A percentile compares a stretch with the other conserved stretches of the same genome.
Evolutionary conservation across 2,113 vertebrate species (phyloP).

Genomic region (Neolamprologus kungweensis): DNA sequence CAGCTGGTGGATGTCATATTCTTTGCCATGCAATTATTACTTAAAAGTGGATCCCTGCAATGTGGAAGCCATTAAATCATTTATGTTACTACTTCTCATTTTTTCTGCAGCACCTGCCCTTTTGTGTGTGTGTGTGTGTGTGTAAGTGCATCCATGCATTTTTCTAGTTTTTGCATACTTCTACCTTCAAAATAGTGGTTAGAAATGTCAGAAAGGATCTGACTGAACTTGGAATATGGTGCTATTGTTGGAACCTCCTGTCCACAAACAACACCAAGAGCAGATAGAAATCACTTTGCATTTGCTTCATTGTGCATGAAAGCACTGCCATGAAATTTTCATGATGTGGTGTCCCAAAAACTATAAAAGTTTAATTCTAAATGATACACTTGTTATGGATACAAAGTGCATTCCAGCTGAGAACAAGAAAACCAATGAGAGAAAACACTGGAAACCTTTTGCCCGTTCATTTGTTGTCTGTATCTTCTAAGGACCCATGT

Average conservation of each 20-base stretch:
- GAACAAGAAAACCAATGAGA: neutral
- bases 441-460: neutral
- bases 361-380: slow-evolving; percentile 29
- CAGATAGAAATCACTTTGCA: slow-evolving; percentile 11
- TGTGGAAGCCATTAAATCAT: neutral
- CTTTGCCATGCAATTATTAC: neutral
- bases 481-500: neutral
- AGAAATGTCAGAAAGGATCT: neutral
- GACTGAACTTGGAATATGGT: neutral
- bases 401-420: slow-evolving; percentile 8
- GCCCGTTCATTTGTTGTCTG: neutral
- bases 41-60: neutral
- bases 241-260: neutral
- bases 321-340: slow-evolving; percentile 33
- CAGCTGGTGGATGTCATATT: neutral
- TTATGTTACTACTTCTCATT: neutral
- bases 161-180: neutral
- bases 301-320: slow-evolving; percentile 34
- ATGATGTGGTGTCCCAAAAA: slow-evolving; percentile 10
- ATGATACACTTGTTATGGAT: slow-evolving; percentile 34
- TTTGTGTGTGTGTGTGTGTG: neutral
- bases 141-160: neutral
- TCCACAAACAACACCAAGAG: neutral
- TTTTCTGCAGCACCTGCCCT: neutral
- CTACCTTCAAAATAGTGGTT: neutral